Base-by-base conservation (phyloP, 2,888 invertebrate genomes). In the Argyresthia albistria region DNA sequence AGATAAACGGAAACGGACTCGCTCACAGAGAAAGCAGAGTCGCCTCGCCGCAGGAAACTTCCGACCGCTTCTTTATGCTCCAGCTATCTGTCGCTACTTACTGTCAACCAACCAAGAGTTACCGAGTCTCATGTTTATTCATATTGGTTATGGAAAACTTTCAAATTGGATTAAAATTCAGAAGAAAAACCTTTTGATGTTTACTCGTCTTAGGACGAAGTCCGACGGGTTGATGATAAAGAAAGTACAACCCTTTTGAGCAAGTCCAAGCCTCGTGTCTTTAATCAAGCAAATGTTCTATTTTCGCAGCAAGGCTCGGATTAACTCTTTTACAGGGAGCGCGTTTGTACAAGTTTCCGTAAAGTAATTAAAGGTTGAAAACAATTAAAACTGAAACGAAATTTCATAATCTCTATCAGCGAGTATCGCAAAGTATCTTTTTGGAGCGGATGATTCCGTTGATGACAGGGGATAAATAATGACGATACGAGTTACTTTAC, bases 1-100 rank as follows among this genome's bases (percentile, higher is more conserved):
- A 81, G 80, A 82, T 83, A 83, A 82, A 79, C 81, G 78, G 80
- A 82, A 83, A 76, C 78, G 75, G 79, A 75, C 74, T 67, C 73
- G 77, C 73, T 80, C 80, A 76, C 76, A 78, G 76, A 81, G 79
- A 81, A 82, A 78, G 73, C 76, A 76, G 69, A 69, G 69, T 74
- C 71, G 73, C 66, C 69, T n/a, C n/a, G n/a, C n/a, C 66, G 74
- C 71, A 74, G 74, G 73, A 80, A 84, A 83, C 74, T 81, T 82
- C 25, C 25, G 25, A 25, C 25, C 25, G 25, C 25, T 25, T 25
- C 25, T 25, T 25, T 25, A 25, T 25, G 3, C 25, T 25, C 6
- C 25, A 25, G 25, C 25, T 25, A 25, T 25, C 25, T 25, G 25
- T 25, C 25, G 25, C 25, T 25, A 25, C 3, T 25, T 25, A 25